Base-by-base conservation (phyloP, 1,140 invertebrate species). In the Eumaeus atala region DNA sequence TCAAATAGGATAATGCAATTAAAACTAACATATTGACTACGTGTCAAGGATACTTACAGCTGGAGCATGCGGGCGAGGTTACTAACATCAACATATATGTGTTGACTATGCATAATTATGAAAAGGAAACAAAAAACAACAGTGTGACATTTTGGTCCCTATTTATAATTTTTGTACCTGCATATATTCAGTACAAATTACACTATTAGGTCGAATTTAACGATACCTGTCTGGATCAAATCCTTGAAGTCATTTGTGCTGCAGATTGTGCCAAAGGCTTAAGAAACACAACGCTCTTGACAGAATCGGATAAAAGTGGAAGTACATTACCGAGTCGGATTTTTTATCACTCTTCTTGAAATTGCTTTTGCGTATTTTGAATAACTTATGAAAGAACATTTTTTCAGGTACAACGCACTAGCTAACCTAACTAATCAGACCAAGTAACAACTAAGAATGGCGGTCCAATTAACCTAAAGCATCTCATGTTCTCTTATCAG, bases 11-110 rank as follows among this genome's bases (percentile, higher is more conserved):
- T 44, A 44, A 44, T 44, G 17, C 40, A 44, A 44, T 44, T 44
- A 44, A 14, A 17, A 9, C 4, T 17, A 44, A 17, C 6, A 17
- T 44, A 44, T 44, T 9, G 36, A 36, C 28, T n/a, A 34, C 48
- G 51, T 55, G 55, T 55, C 55, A 60, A 64, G 62, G 55, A 51
- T 58, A 60, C 36, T 28, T 37, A 36, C 42, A 48, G 36, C 51
- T 51, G 42, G 48, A 51, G 37, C 56, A 58, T 48, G 56, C 56
- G 44, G 50, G 50, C 56, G 48, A 58, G 56, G 56, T 51, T 52
- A 44, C 40, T 9, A 18, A 28, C 21, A 28, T 28, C 6, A 3
- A 28, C 21, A 28, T 28, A 28, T n/a, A n/a, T n/a, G 21, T 28
- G n/a, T 28, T 28, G 21, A 28, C 2, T 3, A 28, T 28, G 21